Conservation (phyloP, 1,140 invertebrate genomes). For the Hyles vespertilio region DNA sequence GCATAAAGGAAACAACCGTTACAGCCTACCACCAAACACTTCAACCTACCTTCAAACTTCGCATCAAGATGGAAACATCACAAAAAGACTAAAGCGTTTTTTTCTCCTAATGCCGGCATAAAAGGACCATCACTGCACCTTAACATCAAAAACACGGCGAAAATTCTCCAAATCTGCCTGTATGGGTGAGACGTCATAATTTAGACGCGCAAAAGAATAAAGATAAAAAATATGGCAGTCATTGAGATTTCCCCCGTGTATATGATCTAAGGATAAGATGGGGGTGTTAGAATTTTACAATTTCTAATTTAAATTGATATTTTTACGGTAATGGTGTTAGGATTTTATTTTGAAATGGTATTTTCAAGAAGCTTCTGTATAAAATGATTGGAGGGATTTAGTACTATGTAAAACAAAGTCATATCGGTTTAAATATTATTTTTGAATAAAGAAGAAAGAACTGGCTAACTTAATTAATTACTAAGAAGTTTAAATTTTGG, state of each 20-base stretch:
- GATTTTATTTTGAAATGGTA: not conserved
- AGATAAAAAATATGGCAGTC: slow-evolving; percentile 34
- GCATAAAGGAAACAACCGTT: no score
- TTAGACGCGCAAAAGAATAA: slow-evolving; percentile 29
- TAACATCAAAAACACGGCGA: not conserved
- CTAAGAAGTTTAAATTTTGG: no score
- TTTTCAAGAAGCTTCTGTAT: no score
- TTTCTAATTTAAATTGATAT: slow-evolving; percentile 9
- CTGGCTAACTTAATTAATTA: no score
- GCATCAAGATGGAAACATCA: no score
- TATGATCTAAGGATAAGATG: slow-evolving; percentile 34
- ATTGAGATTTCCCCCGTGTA: slow-evolving; percentile 40
- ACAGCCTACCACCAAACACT: no score
- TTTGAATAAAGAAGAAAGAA: no score
- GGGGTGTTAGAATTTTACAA: slow-evolving; percentile 17
- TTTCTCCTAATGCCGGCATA: not conserved
- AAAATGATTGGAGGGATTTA: no score
- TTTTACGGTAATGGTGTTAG: not conserved
- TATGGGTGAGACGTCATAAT: slow-evolving; percentile 36
- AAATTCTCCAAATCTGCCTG: slow-evolving; percentile 7
- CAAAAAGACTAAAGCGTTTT: no score
- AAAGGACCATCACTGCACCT: slow-evolving; percentile 1
- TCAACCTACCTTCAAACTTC: no score
- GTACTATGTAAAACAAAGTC: no score
- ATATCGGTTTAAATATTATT: no score